Base-by-base conservation (phyloP, 1,140 invertebrate genomes). In the Monomorium pharaonis region DNA sequence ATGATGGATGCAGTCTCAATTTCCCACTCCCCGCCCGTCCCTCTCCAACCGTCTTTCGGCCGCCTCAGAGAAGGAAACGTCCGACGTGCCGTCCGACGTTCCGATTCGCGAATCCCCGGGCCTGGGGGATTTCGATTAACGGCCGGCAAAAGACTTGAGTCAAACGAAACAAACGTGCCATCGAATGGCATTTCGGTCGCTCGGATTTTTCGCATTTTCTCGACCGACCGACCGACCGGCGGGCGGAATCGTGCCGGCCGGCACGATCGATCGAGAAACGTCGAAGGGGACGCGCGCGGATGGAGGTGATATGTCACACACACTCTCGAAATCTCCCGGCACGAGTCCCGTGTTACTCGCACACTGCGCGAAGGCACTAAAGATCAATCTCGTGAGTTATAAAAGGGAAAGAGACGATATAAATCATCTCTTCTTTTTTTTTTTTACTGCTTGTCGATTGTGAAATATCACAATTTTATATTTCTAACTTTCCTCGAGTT, bases 1-100 rank as follows among this genome's bases (percentile, higher is more conserved):
- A 88, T 86, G 86, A 90, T 86, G 84, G 81, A 89, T 87, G 90
- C 84, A 85, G 90, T 90, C 88, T 91, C 86, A 90, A 91, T 91
- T 89, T 91, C 81, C 62, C 87, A 44, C 54, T 27, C 58, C 67
- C 30, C 30, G n/a, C 42, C 63, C 69, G 16, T 7, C 21, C 56
- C 56, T 33, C 67, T 75, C 54, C 42, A 84, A 47, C 42, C 63
- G 86, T 76, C 72, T 72, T 60, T 70, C 58, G 21, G 51, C 60
- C 63, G 42, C 33, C 14, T 21, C 18, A 30, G 51, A n/a, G 65
- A 67, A 67, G 58, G 74, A 21, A 44, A 30, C 51, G 33, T 30
- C 24, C 37, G 33, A 37, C 12, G 44, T 44, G 63, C 37, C 37
- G 21, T 47, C 37, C 37, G 47, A 44, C n/a, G n/a, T n/a, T n/a